Percentiles rank a stretch among this genome's conserved stretches.
These are phyloP conservation scores for Aphelinus certus DNA, from an alignment of 1,140 invertebrate genomes.

Conservation along the genomic window DNA sequence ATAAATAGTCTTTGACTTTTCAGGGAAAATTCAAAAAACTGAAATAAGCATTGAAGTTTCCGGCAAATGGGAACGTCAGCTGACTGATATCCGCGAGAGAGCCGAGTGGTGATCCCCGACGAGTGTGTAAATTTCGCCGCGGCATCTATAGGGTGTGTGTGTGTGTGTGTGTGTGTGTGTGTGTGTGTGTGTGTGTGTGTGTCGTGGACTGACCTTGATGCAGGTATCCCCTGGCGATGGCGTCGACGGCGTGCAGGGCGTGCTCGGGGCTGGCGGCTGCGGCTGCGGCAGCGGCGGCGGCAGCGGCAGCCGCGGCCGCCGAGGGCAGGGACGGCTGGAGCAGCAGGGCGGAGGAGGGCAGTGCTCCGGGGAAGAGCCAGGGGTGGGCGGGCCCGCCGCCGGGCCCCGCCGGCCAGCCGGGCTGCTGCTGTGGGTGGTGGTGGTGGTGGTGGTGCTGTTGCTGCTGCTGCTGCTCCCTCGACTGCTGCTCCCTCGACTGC, in stretches of 20 bases:
- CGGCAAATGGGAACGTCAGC: too few species aligned
- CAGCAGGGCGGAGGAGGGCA: conserved; percentile 62
- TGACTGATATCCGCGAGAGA: too few species aligned
- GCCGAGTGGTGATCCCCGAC: too few species aligned
- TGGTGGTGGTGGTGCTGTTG: conserved; percentile 45
- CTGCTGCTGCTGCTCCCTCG: conserved; percentile 50
- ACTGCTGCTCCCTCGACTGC: conserved; percentile 51
- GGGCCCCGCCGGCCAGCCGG: conserved; percentile 53
- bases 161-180: neutral
- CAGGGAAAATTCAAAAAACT: too few species aligned
- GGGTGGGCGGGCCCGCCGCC: conserved; percentile 58
- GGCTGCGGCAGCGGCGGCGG: conserved; percentile 64
- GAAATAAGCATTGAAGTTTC: too few species aligned
- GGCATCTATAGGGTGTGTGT: too few species aligned
- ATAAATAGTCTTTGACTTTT: too few species aligned
- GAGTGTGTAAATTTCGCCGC: too few species aligned
- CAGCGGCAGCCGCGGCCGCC: conserved; percentile 60
- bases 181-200: neutral
- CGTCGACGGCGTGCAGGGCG: conserved; percentile 63
- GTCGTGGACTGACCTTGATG: conserved; percentile 53
- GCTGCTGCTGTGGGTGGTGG: conserved; percentile 54
- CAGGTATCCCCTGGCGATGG: conserved; percentile 69
- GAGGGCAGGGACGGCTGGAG: conserved; percentile 64
- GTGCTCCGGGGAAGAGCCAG: conserved; percentile 60
- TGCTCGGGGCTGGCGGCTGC: conserved; percentile 64